Evolutionary conservation across 2,888 invertebrate species (phyloP).

Genomic region (Drosophila demipolita): DNA sequence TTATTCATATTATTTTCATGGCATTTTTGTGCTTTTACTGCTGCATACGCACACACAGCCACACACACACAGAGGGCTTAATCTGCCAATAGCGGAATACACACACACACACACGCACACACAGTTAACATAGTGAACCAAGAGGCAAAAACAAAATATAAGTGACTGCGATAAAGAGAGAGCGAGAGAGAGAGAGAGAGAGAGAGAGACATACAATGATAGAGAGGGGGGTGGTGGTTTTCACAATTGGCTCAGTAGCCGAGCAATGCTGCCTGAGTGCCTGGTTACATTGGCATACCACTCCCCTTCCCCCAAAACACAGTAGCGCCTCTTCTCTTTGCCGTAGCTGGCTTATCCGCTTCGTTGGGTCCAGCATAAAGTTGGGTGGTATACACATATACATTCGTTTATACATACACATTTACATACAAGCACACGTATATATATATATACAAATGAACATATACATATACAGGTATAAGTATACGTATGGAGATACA

Average conservation of each 20-base stretch:
- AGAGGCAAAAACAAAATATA: conserved; percentile 5
- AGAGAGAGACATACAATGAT: too few relatives aligned
- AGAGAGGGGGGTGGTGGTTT: background rate
- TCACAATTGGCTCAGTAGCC: conserved; percentile 65
- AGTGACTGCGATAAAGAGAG: background rate
- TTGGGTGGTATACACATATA: conserved; percentile 20
- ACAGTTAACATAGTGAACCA: conserved; percentile 14
- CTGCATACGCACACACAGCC: conserved; percentile 11
- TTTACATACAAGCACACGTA: background rate
- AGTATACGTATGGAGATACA: background rate
- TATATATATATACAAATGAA: too few relatives aligned
- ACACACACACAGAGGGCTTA: conserved; percentile 33
- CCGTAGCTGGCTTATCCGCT: conserved; percentile 65
- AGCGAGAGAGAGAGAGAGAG: background rate
- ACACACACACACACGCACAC: conserved; percentile 22
- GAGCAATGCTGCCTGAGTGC: conserved; percentile 64
- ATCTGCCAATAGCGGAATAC: conserved; percentile 66
- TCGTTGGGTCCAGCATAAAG: conserved; percentile 50
- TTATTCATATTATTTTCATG: conserved; percentile 6
- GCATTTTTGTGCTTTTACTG: conserved; percentile 32
- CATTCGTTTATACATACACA: background rate
- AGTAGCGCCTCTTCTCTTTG: background rate
- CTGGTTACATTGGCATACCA: conserved; percentile 58
- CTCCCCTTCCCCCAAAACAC: background rate
- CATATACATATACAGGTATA: background rate